phyloP scores from a whole-genome alignment of 2,888 invertebrate species.

The Ectropis crepuscularia region DNA sequence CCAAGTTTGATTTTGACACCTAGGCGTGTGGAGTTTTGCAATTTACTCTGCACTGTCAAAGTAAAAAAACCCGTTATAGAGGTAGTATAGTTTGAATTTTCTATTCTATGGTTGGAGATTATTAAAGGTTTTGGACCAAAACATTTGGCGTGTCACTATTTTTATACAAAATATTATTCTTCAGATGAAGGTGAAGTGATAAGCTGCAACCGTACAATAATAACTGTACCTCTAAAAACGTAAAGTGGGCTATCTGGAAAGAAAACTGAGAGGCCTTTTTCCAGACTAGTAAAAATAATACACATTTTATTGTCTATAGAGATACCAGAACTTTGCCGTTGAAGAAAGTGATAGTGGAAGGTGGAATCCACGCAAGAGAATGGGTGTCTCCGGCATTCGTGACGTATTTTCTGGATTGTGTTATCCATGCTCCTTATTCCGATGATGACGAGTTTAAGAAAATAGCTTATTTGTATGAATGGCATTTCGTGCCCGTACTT shows the following conservation, averaged over 20 bases:
- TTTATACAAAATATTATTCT: too few species aligned
- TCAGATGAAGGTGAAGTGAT: too few species aligned
- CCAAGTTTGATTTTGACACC: too few species aligned
- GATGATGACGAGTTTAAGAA: slow-evolving; percentile 59
- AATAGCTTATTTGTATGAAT: slow-evolving; percentile 83
- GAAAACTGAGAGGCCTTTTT: not conserved
- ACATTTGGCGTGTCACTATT: too few species aligned
- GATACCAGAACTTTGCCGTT: slow-evolving; percentile 11
- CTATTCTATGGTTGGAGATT: too few species aligned
- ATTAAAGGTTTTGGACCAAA: too few species aligned
- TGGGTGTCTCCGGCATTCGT: slow-evolving; percentile 88
- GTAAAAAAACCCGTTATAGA: too few species aligned
- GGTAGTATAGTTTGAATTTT: too few species aligned
- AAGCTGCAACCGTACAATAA: too few species aligned
- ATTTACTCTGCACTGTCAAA: too few species aligned
- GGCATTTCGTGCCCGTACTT: slow-evolving; percentile 88
- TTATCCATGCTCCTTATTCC: slow-evolving; percentile 69
- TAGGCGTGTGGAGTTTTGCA: too few species aligned
- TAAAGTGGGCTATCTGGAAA: not conserved
- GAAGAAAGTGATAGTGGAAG: slow-evolving; percentile 82
- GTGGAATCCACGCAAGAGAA: slow-evolving; percentile 89
- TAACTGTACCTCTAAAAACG: not conserved
- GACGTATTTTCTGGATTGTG: slow-evolving; percentile 83
- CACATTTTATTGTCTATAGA: not conserved
- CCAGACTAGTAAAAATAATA: not conserved